These are phyloP conservation scores for Melanaphis sacchari DNA, from an alignment of 1,140 invertebrate species.

Conservation along the genomic window DNA sequence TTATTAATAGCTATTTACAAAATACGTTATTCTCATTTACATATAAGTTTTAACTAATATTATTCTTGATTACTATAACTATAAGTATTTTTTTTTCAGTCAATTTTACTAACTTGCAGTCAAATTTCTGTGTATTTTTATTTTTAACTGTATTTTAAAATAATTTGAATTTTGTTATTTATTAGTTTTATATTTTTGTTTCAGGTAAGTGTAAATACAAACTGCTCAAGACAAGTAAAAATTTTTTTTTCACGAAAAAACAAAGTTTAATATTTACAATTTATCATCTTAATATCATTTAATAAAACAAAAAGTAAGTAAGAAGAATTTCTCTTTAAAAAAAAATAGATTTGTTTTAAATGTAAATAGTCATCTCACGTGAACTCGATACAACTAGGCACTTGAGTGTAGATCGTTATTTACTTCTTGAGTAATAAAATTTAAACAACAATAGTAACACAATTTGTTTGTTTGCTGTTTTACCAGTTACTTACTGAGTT, in stretches of 20 bases:
- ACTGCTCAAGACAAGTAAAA: neutral
- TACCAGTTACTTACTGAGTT: neutral
- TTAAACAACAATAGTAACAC: slow-evolving; percentile 8
- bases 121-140: neutral
- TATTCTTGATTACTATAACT: too few relatives aligned
- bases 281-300: neutral
- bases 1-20: too few relatives aligned
- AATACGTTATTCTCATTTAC: too few relatives aligned
- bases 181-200: neutral
- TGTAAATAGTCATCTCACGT: neutral
- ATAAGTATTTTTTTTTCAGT: too few relatives aligned
- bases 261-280: neutral
- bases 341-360: neutral
- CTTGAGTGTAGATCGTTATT: neutral
- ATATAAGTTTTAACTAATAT: too few relatives aligned
- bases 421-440: neutral
- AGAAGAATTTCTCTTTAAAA: neutral
- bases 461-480: neutral
- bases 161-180: neutral
- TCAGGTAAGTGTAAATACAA: neutral
- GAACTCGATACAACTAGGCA: neutral
- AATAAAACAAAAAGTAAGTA: neutral
- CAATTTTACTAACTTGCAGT: neutral
- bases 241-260: neutral
- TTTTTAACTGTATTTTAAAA: neutral